A percentile compares a stretch with the other conserved stretches of the same genome.
These are phyloP conservation scores for Sebastiscus tertius DNA, from an alignment of 2,797 vertebrate species.

Conservation along the genomic window DNA sequence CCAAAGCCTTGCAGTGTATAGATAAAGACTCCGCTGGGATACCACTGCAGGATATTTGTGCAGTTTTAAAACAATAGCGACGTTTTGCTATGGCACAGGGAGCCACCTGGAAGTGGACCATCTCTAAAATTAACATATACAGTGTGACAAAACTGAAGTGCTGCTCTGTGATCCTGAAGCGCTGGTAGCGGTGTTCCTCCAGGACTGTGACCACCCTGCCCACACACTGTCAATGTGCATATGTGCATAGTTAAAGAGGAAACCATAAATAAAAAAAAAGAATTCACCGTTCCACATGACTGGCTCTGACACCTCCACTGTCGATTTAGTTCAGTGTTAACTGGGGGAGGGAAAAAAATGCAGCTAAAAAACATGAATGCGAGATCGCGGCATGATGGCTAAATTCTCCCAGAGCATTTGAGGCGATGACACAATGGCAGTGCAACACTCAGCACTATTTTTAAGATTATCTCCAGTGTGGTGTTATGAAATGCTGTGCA, in stretches of 20 bases:
- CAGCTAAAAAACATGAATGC: not conserved
- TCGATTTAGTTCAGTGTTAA: constrained; percentile 38
- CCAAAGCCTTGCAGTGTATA: not conserved
- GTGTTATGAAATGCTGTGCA: constrained; percentile 59
- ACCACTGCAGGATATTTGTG: constrained; percentile 17
- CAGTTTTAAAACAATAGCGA: constrained; percentile 32
- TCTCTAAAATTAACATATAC: constrained; percentile 40
- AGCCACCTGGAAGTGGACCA: constrained; percentile 38
- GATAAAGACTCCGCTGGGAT: not conserved
- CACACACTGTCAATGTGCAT: constrained; percentile 47
- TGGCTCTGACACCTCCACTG: constrained; percentile 48
- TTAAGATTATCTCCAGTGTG: constrained; percentile 57
- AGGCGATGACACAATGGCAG: constrained; percentile 63
- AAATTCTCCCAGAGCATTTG: constrained; percentile 55
- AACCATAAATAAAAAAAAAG: constrained; percentile 27
- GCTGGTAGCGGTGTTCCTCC: constrained; percentile 28
- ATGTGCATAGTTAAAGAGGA: constrained; percentile 35
- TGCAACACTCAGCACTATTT: constrained; percentile 73
- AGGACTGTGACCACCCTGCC: constrained; percentile 37
- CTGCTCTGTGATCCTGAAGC: constrained; percentile 20
- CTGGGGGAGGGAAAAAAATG: not conserved
- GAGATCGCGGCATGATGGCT: constrained; percentile 45
- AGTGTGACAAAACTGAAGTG: constrained; percentile 21
- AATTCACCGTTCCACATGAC: constrained; percentile 42
- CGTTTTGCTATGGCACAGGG: not conserved